Base-by-base conservation (phyloP, 2,888 invertebrate species). In the Gortyna flavago region DNA sequence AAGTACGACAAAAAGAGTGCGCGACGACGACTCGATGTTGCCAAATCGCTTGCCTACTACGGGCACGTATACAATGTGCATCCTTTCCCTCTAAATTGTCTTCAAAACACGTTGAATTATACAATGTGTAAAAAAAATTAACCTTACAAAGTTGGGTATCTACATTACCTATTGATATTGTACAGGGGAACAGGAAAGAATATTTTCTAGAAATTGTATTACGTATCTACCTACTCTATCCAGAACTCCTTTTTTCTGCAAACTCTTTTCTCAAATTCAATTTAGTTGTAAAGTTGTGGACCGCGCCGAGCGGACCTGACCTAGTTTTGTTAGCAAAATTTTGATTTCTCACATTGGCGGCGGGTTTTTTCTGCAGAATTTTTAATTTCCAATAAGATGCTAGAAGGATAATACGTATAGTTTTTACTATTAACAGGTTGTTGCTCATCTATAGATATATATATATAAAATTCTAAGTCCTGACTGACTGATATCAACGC, bases 251-350 rank as follows among this genome's bases (percentile, higher is more conserved):
- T 38, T 21, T n/a, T 57, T 32, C 41, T 25, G 66, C 25, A 61
- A 61, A 35, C n/a, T 54, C 16, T 62, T 68, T 66, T 59, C 64
- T 48, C 32, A 44, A 65, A 75, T 72, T 65, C 57, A 65, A 72
- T 72, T 72, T 72, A 72, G 65, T 76, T 72, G 16, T 65, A 44
- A 76, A 72, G 32, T 65, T 65, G n/a, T 29, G 65, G n/a, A n/a
- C 41, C 54, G 44, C 16, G 18, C 29, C 35, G 57, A 38, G 29
- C n/a, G 69, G 62, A n/a, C n/a, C n/a, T 65, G 57, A 72, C 76
- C 65, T 41, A 71, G 75, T 65, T 71, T 71, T 54, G 54, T 71
- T 54, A 57, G 54, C 72, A 71, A 75, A 75, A 70, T 75, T 70
- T 75, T 62, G 44, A 57, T 71, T 57, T 71, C 72, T 44, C 54